Percentiles rank a stretch among this genome's conserved stretches.
These are phyloP conservation scores for Auanema freiburgensis DNA, from an alignment of 2,888 invertebrate species.

Conservation along the genomic window DNA sequence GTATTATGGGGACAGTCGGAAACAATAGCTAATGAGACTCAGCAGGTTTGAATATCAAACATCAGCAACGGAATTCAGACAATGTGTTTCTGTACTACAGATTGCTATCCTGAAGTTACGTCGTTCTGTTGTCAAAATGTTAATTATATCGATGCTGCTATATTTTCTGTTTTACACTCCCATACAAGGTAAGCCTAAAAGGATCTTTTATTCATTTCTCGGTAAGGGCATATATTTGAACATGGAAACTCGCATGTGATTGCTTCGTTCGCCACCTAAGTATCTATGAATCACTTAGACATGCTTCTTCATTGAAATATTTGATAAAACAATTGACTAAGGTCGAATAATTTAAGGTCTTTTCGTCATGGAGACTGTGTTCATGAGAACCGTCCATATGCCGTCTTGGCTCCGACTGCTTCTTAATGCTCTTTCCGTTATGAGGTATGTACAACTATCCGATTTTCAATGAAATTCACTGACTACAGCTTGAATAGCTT, in stretches of 20 bases:
- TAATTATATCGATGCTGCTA: slow-evolving; percentile 66
- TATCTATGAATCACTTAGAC: not conserved
- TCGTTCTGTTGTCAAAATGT: slow-evolving; percentile 67
- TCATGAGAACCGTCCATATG: slow-evolving; percentile 31
- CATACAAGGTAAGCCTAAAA: slow-evolving; percentile 54
- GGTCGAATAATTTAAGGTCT: slow-evolving; percentile 25
- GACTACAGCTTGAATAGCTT: slow-evolving; percentile 1
- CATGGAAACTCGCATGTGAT: not conserved
- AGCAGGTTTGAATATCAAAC: slow-evolving; percentile 26
- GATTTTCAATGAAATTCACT: slow-evolving; percentile 2
- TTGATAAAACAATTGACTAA: not conserved
- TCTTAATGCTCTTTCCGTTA: slow-evolving; percentile 44
- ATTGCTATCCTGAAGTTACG: slow-evolving; percentile 50
- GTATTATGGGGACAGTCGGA: slow-evolving; percentile 44
- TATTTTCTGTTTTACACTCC: slow-evolving; percentile 67
- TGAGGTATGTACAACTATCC: slow-evolving; percentile 26
- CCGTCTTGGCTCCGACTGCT: slow-evolving; percentile 41
- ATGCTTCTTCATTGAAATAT: not conserved
- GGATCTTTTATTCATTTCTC: not conserved
- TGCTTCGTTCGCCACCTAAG: no score
- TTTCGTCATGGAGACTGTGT: slow-evolving; percentile 39
- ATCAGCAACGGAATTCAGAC: not conserved
- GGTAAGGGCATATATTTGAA: no score
- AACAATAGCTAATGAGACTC: slow-evolving; percentile 46
- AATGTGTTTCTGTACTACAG: slow-evolving; percentile 15